Base-by-base conservation (phyloP, 2,113 vertebrate genomes). In the Lichenostomus cassidix region DNA sequence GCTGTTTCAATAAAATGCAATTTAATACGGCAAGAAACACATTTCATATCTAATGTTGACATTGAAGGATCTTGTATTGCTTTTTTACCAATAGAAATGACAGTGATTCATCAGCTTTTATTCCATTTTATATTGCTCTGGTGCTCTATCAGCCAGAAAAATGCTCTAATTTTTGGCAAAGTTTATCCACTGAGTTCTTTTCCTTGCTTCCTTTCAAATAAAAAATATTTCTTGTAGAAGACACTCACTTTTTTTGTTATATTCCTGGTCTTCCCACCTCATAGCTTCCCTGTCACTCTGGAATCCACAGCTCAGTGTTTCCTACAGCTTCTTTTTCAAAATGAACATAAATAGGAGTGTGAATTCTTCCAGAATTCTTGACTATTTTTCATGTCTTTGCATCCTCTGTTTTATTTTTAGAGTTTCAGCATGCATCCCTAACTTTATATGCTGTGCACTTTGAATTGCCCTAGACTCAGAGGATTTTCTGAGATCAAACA, bases 61-160 rank as follows among this genome's bases (percentile, higher is more conserved):
- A 96, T 82, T 94, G 95, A 96, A 89, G 91, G 93, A 97, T 96
- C 95, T 91, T 92, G 87, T 94, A 94, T 90, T 96, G 89, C 90
- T 94, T 95, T 97, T 96, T 96, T 91, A 95, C 93, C 96, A 93
- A 95, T 89, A 96, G 95, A 96, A 95, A 97, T 96, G 90, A 96
- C 97, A 97, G 92, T 96, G 95, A 96, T 97, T 95, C 97, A 97
- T 96, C 95, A 95, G 90, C 70, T 95, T 94, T 94, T 95, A 94
- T 97, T 96, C 95, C 63, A 83, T 79, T 97, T 95, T 97, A 94
- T 97, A 94, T 95, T 96, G 94, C 89, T 94, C 28, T 90, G 83
- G 80, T 94, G 62, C 92, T 96, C 87, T 92, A 94, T 92, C 95
- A 94, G 73, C 58, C 83, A 94, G 76, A 95, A 65, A 92, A 95